Evolutionary conservation across 2,888 invertebrate genomes (phyloP).

Genomic region (Drosophila robusta): DNA sequence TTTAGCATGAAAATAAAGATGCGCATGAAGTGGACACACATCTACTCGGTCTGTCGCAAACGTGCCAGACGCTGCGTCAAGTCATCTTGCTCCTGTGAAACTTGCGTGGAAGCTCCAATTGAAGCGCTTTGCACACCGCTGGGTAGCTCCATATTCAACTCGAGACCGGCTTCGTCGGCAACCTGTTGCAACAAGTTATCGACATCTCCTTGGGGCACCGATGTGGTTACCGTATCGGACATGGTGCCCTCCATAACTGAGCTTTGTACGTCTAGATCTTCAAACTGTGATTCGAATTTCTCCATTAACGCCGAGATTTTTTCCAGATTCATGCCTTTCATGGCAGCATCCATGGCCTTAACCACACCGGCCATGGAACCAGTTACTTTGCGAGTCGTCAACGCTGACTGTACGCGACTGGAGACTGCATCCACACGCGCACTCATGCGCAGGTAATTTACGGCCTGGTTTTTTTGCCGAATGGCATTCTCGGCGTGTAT

Average conservation of each 20-base stretch:
- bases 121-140: conserved; percentile 91
- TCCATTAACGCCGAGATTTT: conserved; percentile 97
- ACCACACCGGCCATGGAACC: conserved; percentile 98
- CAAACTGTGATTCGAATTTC: conserved; percentile 99
- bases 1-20: conserved; percentile 12
- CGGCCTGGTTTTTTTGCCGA: conserved; percentile 97
- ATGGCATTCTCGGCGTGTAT: conserved; percentile 99
- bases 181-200: conserved; percentile 97
- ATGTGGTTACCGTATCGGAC: conserved; percentile 98
- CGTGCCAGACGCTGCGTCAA: conserved; percentile 94
- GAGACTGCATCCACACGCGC: conserved; percentile 99
- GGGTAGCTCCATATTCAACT: conserved; percentile 96
- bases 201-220: conserved; percentile 98
- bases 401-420: conserved; percentile 97
- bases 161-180: conserved; percentile 99
- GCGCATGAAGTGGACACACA: conserved; percentile 1
- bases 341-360: conserved; percentile 99
- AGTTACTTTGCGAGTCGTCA: conserved; percentile 98
- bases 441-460: conserved; percentile 98
- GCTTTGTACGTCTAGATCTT: conserved; percentile 99
- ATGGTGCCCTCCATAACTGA: conserved; percentile 99
- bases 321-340: conserved; percentile 99
- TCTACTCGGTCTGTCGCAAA: conserved; percentile 90
- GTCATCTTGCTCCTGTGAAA: conserved; percentile 96
- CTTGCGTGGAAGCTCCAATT: conserved; percentile 91